A percentile compares a stretch with the other conserved stretches of the same genome.
phyloP scores from a whole-genome alignment of 30 jellyfish, hydroid and myxozoan species.

The Nemopilema nomurai region DNA sequence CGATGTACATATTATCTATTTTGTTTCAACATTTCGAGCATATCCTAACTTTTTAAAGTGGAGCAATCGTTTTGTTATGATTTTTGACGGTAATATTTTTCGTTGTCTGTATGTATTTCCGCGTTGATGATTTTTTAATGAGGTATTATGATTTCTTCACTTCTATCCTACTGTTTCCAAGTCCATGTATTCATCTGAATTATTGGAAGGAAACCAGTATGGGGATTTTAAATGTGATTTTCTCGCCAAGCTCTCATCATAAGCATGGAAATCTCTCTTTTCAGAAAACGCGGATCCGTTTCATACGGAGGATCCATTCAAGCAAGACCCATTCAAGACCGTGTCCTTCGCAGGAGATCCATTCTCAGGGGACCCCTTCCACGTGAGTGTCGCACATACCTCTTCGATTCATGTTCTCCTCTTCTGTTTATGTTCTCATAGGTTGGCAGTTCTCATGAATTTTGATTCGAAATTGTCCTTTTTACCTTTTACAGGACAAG shows the following conservation, averaged over 20 bases:
- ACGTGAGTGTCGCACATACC: constrained; percentile 41
- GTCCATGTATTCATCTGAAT: no score
- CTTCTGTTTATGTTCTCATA: background rate
- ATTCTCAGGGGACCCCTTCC: constrained; percentile 94
- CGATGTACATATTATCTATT: no score
- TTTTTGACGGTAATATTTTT: no score
- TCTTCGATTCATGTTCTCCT: background rate
- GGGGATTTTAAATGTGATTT: background rate
- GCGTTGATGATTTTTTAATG: no score
- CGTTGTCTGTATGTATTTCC: no score
- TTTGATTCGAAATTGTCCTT: background rate
- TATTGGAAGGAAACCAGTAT: no score
- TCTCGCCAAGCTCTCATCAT: background rate
- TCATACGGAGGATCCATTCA: constrained; percentile 92
- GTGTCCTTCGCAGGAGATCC: constrained; percentile 94
- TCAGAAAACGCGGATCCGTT: constrained; percentile 81
- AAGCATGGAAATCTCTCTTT: background rate
- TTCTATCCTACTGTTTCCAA: no score
- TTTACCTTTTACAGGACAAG: constrained; percentile 51
- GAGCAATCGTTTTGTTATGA: no score
- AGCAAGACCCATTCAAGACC: constrained; percentile 89
- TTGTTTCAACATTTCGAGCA: no score
- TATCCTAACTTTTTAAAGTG: no score
- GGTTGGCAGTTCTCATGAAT: background rate
- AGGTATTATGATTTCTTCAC: no score